Evolutionary conservation across 2,888 invertebrate genomes (phyloP).

Genomic region (Caradrina kadenii): DNA sequence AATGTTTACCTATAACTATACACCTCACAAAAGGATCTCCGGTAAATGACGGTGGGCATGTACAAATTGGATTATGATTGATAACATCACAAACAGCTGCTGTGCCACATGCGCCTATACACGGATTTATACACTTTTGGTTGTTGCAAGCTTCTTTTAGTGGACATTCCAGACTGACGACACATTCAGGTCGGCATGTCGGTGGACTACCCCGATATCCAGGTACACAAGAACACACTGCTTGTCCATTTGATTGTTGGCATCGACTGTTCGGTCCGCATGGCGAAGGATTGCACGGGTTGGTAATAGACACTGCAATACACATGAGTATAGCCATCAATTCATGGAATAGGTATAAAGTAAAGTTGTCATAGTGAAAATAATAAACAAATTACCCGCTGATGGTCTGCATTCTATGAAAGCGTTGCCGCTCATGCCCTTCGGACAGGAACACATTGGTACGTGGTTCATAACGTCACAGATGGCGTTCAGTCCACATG

Average conservation of each 20-base stretch:
- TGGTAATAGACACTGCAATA: constrained; percentile 78
- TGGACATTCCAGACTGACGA: constrained; percentile 93
- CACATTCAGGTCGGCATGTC: constrained; percentile 94
- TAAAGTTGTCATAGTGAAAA: neutral
- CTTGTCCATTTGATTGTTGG: constrained; percentile 92
- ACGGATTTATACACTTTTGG: constrained; percentile 94
- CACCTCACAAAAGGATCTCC: constrained; percentile 95
- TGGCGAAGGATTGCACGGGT: constrained; percentile 94
- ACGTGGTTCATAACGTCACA: constrained; percentile 94
- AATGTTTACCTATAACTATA: constrained; percentile 82
- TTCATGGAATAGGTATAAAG: neutral
- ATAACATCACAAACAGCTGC: constrained; percentile 93
- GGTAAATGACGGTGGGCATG: constrained; percentile 93
- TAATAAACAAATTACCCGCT: constrained; percentile 80
- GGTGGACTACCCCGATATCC: constrained; percentile 94
- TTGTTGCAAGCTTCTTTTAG: constrained; percentile 93
- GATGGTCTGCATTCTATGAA: constrained; percentile 91
- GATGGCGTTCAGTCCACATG: constrained; percentile 93
- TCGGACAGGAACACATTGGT: constrained; percentile 93
- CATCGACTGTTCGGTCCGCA: constrained; percentile 95
- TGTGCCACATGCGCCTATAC: constrained; percentile 94
- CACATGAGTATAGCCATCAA: constrained; percentile 7
- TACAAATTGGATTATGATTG: constrained; percentile 94
- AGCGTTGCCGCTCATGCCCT: constrained; percentile 92
- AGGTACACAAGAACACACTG: constrained; percentile 94